Base-by-base conservation (phyloP, 2,113 vertebrate species). In the Noctilio leporinus region DNA sequence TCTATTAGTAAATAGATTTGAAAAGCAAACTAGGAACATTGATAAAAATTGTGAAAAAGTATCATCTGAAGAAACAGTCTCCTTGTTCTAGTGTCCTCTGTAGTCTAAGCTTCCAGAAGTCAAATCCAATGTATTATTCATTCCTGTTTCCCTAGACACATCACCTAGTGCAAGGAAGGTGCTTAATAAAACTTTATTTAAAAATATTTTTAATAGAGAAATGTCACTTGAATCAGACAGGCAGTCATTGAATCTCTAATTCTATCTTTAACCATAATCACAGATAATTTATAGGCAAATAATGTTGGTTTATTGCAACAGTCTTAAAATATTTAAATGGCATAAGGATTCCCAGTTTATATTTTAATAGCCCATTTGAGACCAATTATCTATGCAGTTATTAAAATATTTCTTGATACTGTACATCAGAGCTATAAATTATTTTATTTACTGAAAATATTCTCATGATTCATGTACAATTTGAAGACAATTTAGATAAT, bases 181-280 rank as follows among this genome's bases (percentile, higher is more conserved):
- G 3, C 33, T 85, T 53, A 70, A 94, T 72, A 91, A 84, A 92
- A 90, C 38, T 51, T 28, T 65, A 28, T 80, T 64, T 51, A 47
- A 89, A 92, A 75, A 35, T 57, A 65, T 78, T 83, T 93, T 89
- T 86, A 92, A 72, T 59, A 19, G 51, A 70, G 17, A 93, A 83
- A 57, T 64, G 7, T 17, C 67, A 7, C 53, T n/a, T 65, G 20
- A 90, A 51, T 96, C 43, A 92, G 16, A 53, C 6, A 80, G 10
- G 35, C 17, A 38, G n/a, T 76, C 6, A 45, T 19, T 59, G 16
- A 78, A 89, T 59, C 19, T 30, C 16, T n/a, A 10, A 57, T 24
- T 95, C 28, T 84, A 5, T 75, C 47, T 67, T 87, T 14, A 64
- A 15, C 16, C 30, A 0, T 59, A 40, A 84, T 55, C 49, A 62